These are phyloP conservation scores for Stratiomys singularior DNA, from an alignment of 2,888 invertebrate species.

Conservation along the genomic window DNA sequence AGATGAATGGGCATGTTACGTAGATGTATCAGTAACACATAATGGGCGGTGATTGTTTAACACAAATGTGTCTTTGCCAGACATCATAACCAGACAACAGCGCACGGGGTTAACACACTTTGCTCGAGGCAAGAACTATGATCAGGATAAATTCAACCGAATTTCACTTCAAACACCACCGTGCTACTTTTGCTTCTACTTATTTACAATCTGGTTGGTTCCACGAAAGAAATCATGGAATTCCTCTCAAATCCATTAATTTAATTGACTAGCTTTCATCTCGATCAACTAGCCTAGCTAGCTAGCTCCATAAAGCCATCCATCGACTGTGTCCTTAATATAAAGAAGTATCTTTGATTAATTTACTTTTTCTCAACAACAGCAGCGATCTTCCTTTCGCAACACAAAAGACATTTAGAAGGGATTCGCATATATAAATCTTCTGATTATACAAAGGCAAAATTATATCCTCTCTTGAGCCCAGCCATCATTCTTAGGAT, in stretches of 20 bases:
- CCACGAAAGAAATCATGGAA: neutral
- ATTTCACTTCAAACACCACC: too few relatives aligned
- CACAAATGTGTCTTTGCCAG: too few relatives aligned
- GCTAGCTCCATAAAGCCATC: too few relatives aligned
- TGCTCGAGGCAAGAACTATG: too few relatives aligned
- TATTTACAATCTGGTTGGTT: too few relatives aligned
- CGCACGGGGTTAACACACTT: too few relatives aligned
- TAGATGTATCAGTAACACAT: too few relatives aligned
- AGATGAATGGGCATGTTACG: too few relatives aligned
- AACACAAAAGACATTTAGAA: slow-evolving; percentile 32
- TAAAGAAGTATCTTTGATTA: slow-evolving; percentile 27
- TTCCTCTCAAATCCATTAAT: slow-evolving; percentile 7
- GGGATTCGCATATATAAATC: slow-evolving; percentile 40
- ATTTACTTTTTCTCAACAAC: neutral
- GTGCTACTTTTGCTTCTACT: too few relatives aligned
- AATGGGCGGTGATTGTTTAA: too few relatives aligned
- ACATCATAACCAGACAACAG: too few relatives aligned
- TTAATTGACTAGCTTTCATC: slow-evolving; percentile 18
- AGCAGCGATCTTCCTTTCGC: slow-evolving; percentile 10
- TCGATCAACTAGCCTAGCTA: slow-evolving; percentile 2
- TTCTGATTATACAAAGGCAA: slow-evolving; percentile 36
- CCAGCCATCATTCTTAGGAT: slow-evolving; percentile 36
- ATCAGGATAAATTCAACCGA: too few relatives aligned
- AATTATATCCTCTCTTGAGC: slow-evolving; percentile 37
- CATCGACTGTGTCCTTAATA: neutral